A percentile compares a stretch with the other conserved stretches of the same genome.
These are phyloP conservation scores for Lycocerus yunnanus DNA, from an alignment of 2,888 invertebrate species.

Conservation along the genomic window DNA sequence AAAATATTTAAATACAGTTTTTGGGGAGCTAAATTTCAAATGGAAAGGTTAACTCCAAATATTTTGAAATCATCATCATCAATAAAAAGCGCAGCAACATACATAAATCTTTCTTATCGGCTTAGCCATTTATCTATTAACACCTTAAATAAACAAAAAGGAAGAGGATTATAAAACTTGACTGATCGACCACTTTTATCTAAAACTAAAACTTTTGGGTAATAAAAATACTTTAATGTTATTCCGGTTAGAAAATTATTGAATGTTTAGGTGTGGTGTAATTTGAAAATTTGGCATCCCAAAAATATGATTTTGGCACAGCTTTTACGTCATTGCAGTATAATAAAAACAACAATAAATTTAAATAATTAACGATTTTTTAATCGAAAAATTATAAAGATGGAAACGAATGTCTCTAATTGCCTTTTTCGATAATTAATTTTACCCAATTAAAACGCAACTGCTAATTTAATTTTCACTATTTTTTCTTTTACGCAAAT, in stretches of 20 bases:
- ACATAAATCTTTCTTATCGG: neutral
- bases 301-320: conserved; percentile 15
- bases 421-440: neutral
- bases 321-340: conserved; percentile 24
- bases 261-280: neutral
- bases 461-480: neutral
- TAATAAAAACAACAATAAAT: neutral
- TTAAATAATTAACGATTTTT: neutral
- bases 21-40: neutral
- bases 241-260: neutral
- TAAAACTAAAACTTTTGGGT: neutral
- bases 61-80: neutral
- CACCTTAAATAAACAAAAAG: neutral
- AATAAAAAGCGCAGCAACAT: neutral
- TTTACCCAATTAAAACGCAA: neutral
- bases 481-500: neutral
- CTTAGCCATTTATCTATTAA: neutral
- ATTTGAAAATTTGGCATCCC: neutral
- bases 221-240: neutral
- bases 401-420: neutral
- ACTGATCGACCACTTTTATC: neutral
- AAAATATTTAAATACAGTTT: neutral
- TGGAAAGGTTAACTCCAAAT: neutral
- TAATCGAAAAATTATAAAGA: neutral
- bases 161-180: neutral